phyloP scores from a whole-genome alignment of 2,797 vertebrate species.

The Dryobates pubescens region DNA sequence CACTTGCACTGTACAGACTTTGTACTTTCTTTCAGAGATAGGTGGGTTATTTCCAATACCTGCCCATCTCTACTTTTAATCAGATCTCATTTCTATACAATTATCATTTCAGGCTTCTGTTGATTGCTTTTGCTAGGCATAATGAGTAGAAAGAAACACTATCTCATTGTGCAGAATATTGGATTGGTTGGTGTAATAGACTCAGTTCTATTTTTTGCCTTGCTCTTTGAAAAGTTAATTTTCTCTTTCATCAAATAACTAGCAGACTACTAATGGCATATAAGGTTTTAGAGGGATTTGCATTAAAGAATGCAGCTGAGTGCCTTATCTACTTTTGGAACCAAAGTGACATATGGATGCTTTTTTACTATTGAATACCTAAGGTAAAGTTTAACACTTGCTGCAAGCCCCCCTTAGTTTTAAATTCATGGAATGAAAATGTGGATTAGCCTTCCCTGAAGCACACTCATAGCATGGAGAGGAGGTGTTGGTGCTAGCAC shows the following conservation, averaged over 20 bases:
- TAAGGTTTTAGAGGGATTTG: conserved; percentile 73
- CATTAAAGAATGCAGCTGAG: conserved; percentile 70
- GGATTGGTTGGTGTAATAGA: conserved; percentile 71
- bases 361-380: conserved; percentile 59
- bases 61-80: conserved; percentile 69
- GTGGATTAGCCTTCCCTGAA: conserved; percentile 40
- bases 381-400: conserved; percentile 58
- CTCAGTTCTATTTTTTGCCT: conserved; percentile 67
- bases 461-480: background rate
- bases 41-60: conserved; percentile 58
- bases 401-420: conserved; percentile 49
- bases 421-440: conserved; percentile 46
- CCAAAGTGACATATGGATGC: conserved; percentile 60
- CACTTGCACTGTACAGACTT: background rate
- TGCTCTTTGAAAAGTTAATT: conserved; percentile 74
- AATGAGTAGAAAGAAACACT: conserved; percentile 71
- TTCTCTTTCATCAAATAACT: conserved; percentile 75
- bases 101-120: conserved; percentile 72
- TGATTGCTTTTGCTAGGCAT: conserved; percentile 68
- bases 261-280: conserved; percentile 68
- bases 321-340: conserved; percentile 71
- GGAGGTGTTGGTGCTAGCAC: background rate
- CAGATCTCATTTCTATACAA: conserved; percentile 71
- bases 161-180: conserved; percentile 74
- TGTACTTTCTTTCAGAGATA: conserved; percentile 34